Evolutionary conservation across 2,797 vertebrate species (phyloP), one percentile per base, ranked within the genome.

Genomic region (Channa striata): DNA sequence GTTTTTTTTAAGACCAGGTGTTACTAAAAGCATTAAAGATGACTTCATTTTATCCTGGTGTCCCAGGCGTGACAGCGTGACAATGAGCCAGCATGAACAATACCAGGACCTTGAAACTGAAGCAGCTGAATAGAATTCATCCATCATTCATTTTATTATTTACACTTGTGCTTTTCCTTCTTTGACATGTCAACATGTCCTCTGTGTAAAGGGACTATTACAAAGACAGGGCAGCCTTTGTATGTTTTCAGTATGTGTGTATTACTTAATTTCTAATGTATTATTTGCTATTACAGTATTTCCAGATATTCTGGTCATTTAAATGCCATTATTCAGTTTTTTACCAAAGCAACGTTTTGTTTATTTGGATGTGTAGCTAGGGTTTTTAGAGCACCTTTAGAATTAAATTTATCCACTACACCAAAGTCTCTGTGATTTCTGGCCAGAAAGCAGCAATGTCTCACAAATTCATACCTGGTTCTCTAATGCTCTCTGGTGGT

Each of bases 401-500:
- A 74, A 68, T 59, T 69, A 52, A 71, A 62, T 10, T 34, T 53
- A 39, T 66, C 46, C 37, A 49, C 58, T 33, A 8, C 56, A 37
- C 1, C 56, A 21, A 72, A 51, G 80, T 76, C 54, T 2, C 20
- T 68, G 43, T 84, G 62, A 68, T 59, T 52, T 59, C 17, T 20
- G 12, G 48, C 73, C 63, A 79, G 25, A 43, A 19, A 58, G 65
- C 54, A 62, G 17, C 40, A 11, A 58, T 42, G 59, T 56, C 13
- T 40, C 30, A 10, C 19, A n/a, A 21, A 58, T n/a, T 48, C 34
- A 67, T 84, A 47, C 56, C 77, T 82, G 82, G 85, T 57, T 90
- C 77, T 86, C 64, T 85, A 44, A 54, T 76, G 87, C 91, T 56
- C 91, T 82, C 93, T 91, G 78, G 83, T 92, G 93, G 92, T 64